Base-by-base conservation (phyloP, 2,888 invertebrate genomes). In the Drosophila colorata region DNA sequence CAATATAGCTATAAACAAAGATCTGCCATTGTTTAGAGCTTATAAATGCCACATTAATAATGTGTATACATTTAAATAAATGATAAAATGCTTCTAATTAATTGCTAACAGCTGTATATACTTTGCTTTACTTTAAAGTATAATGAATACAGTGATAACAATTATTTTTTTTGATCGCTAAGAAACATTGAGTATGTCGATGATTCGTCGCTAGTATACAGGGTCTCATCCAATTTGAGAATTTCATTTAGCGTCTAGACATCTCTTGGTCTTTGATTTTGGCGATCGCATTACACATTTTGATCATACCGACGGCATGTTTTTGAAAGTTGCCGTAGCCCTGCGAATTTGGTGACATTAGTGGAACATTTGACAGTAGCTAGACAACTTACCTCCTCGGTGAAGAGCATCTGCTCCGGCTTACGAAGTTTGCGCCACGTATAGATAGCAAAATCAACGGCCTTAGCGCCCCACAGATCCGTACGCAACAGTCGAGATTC, bases 251-350 rank as follows among this genome's bases (percentile, higher is more conserved):
- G n/a, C n/a, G n/a, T n/a, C n/a, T n/a, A n/a, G n/a, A n/a, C n/a
- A n/a, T n/a, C n/a, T n/a, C n/a, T n/a, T n/a, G 20, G 3, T 20
- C 4, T 20, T 20, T 20, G 20, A 3, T 3, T 20, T 20, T 33
- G 4, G 4, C 13, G 3, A 13, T 33, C 33, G 33, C 13, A 13
- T 33, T 13, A 4, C 1, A 4, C 33, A 33, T 13, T 5, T 33
- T 0, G 4, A 3, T 1, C 33, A 13, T 13, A 4, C 4, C 3
- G 11, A 1, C 13, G 13, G 1, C 13, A 11, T 1, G 0, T 2
- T 33, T 3, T 13, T 33, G 13, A 33, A 13, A 33, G 13, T 1
- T 33, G 4, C 4, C 1, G 1, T 0, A 11, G 14, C 37, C 16
- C 37, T 38, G 37, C 16, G 37, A 4, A 2, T 14, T 8, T 16